Evolutionary conservation across 2,888 invertebrate species (phyloP).

Genomic region (Agriopis aurantiaria): DNA sequence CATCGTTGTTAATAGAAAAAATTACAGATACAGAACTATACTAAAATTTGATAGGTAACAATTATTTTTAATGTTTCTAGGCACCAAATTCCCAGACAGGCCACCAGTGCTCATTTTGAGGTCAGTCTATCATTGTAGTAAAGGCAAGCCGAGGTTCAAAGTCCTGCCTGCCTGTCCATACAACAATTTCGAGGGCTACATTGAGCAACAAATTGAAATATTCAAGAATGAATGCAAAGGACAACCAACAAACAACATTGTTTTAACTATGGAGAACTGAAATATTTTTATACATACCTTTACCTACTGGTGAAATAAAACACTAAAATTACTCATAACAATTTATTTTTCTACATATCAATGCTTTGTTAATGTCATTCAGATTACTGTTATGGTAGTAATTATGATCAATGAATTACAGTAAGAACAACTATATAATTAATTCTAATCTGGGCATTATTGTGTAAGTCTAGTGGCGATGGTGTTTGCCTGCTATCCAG

Average conservation of each 20-base stretch:
- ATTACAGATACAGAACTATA: too few relatives aligned
- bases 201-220: slow-evolving; percentile 79
- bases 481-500: too few relatives aligned
- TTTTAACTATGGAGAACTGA: slow-evolving; percentile 66
- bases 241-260: slow-evolving; percentile 56
- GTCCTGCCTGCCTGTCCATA: slow-evolving; percentile 75
- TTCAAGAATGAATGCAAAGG: slow-evolving; percentile 81
- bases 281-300: background rate
- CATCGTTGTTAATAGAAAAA: too few relatives aligned
- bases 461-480: too few relatives aligned
- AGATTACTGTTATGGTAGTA: slow-evolving; percentile 3
- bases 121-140: slow-evolving; percentile 85
- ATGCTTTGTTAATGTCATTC: slow-evolving; percentile 4
- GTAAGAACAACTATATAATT: slow-evolving; percentile 12
- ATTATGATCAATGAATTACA: slow-evolving; percentile 1
- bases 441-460: background rate
- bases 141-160: slow-evolving; percentile 79
- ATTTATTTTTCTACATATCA: slow-evolving; percentile 22
- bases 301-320: slow-evolving; percentile 13
- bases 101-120: slow-evolving; percentile 82
- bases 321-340: slow-evolving; percentile 16
- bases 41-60: background rate
- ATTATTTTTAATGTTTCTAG: slow-evolving; percentile 56
- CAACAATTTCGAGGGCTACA: slow-evolving; percentile 78
- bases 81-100: slow-evolving; percentile 84